Percentiles rank a stretch among this genome's conserved stretches.
phyloP scores from a whole-genome alignment of 2,888 invertebrate species.

The Cephus spinipes region DNA sequence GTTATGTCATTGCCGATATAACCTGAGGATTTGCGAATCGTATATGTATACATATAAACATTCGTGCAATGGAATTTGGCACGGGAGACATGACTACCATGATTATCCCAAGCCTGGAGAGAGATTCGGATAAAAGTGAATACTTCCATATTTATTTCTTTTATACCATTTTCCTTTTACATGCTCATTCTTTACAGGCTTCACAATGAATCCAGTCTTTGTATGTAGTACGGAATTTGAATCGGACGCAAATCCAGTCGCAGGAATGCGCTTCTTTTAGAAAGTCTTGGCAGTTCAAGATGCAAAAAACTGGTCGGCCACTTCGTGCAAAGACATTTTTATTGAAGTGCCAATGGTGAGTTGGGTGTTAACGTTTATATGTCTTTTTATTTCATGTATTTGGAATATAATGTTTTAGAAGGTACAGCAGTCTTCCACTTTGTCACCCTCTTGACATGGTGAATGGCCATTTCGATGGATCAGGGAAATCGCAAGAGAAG shows the following conservation, averaged over 20 bases:
- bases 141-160: not conserved
- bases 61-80: not conserved
- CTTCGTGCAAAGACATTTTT: not conserved
- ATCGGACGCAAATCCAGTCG: not conserved
- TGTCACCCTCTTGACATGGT: too few species aligned
- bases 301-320: not conserved
- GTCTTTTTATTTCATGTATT: too few species aligned
- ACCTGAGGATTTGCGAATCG: not conserved
- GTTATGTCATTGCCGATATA: conserved; percentile 19
- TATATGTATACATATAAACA: not conserved
- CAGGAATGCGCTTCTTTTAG: not conserved
- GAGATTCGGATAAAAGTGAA: not conserved
- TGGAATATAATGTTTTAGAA: too few species aligned
- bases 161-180: not conserved
- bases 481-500: too few species aligned
- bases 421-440: too few species aligned
- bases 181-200: not conserved
- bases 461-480: too few species aligned
- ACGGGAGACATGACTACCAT: not conserved
- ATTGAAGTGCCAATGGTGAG: not conserved
- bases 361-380: too few species aligned
- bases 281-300: not conserved
- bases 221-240: not conserved
- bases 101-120: not conserved
- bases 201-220: not conserved